A percentile compares a stretch with the other conserved stretches of the same genome.
phyloP scores from a whole-genome alignment of 2,113 vertebrate genomes.

The Lontra canadensis region DNA sequence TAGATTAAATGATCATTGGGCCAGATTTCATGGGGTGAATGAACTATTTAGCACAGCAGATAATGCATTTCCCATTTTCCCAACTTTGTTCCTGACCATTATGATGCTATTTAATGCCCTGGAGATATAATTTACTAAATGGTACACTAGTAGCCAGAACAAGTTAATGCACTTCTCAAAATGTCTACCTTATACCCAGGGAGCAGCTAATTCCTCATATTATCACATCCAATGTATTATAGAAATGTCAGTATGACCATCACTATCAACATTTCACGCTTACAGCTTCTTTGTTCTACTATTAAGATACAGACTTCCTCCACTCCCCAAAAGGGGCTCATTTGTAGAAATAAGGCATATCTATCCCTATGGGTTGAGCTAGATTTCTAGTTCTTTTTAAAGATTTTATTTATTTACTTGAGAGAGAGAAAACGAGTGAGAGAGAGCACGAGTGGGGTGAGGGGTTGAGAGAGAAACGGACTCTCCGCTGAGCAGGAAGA shows the following conservation, averaged over 20 bases:
- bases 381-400: constrained; percentile 5
- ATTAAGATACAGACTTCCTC: constrained; percentile 44
- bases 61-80: constrained; percentile 58
- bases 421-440: background rate
- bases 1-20: constrained; percentile 59
- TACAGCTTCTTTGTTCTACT: constrained; percentile 28
- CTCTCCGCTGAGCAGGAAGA: background rate
- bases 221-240: constrained; percentile 54
- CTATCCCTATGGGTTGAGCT: background rate
- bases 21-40: constrained; percentile 32
- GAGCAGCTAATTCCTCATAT: constrained; percentile 57
- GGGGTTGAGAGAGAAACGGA: background rate
- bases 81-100: constrained; percentile 57
- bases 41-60: constrained; percentile 46
- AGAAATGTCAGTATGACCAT: constrained; percentile 50
- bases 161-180: constrained; percentile 65
- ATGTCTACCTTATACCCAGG: constrained; percentile 55
- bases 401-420: background rate
- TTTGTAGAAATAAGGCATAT: constrained; percentile 38
- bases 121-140: constrained; percentile 67
- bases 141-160: constrained; percentile 45
- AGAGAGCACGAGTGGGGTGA: background rate
- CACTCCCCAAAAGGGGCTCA: background rate
- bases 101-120: constrained; percentile 59
- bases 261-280: constrained; percentile 38